phyloP scores from a whole-genome alignment of 2,797 vertebrate genomes.

The Pitangus sulphuratus region DNA sequence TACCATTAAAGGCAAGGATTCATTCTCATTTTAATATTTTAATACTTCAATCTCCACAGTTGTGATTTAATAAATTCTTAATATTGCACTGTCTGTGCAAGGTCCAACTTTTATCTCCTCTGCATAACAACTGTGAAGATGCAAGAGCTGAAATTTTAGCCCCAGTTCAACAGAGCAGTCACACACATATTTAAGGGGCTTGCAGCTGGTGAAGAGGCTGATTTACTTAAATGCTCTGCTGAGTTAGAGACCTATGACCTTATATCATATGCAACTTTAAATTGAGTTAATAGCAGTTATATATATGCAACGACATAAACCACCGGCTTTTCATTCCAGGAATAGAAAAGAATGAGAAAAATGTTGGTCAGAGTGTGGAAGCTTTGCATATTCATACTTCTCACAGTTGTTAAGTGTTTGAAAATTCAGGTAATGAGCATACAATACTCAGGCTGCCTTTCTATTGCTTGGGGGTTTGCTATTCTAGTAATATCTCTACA shows the following conservation, averaged over 20 bases:
- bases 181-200: neutral
- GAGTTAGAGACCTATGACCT: slow-evolving; percentile 20
- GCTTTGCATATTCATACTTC: slow-evolving; percentile 75
- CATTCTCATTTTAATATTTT: neutral
- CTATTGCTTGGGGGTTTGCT: slow-evolving; percentile 73
- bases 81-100: rapidly evolving
- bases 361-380: slow-evolving; percentile 30
- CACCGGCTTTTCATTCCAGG: neutral
- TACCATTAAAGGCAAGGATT: neutral
- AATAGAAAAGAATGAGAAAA: neutral
- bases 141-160: neutral
- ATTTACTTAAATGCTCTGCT: slow-evolving; percentile 19
- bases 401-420: slow-evolving; percentile 63
- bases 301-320: neutral
- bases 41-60: neutral
- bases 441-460: slow-evolving; percentile 68
- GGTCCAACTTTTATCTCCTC: neutral
- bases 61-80: neutral
- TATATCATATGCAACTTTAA: neutral
- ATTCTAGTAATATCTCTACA: slow-evolving; percentile 55
- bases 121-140: neutral
- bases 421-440: slow-evolving; percentile 71
- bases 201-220: neutral
- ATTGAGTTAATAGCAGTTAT: neutral
- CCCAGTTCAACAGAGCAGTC: neutral